A percentile compares a stretch with the other conserved stretches of the same genome.
These are phyloP conservation scores for Teinopalpus imperialis DNA, from an alignment of 2,888 invertebrate genomes.

Conservation along the genomic window DNA sequence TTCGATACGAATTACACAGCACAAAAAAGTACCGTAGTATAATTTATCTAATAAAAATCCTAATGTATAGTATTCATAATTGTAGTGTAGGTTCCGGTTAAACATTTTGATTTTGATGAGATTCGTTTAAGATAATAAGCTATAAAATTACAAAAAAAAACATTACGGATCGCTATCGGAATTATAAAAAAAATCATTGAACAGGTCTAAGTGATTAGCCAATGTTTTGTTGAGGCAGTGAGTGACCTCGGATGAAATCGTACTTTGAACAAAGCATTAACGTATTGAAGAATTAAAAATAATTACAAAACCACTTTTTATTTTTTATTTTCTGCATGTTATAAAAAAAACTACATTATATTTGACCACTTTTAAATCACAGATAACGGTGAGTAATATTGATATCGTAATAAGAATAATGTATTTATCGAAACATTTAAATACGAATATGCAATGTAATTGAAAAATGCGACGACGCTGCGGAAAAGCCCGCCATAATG, in stretches of 20 bases:
- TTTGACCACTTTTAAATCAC: too few relatives aligned
- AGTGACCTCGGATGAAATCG: conserved; percentile 67
- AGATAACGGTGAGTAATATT: too few relatives aligned
- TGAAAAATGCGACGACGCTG: conserved; percentile 28
- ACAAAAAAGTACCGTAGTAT: too few relatives aligned
- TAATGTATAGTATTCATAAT: background rate
- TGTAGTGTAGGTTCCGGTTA: too few relatives aligned
- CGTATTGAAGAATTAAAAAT: conserved; percentile 28
- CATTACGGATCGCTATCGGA: conserved; percentile 9
- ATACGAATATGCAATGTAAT: background rate
- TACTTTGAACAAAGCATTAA: conserved; percentile 62
- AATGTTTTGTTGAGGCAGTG: conserved; percentile 61
- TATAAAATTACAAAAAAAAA: background rate
- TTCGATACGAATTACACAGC: too few relatives aligned
- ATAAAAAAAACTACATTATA: too few relatives aligned
- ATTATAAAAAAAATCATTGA: conserved; percentile 43
- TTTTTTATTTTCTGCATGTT: too few relatives aligned
- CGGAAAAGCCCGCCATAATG: conserved; percentile 64
- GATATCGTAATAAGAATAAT: too few relatives aligned
- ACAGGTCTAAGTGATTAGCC: conserved; percentile 58
- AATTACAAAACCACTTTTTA: conserved; percentile 29
- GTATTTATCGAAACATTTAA: background rate
- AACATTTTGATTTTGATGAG: too few relatives aligned
- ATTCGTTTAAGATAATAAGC: background rate
- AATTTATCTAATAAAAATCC: too few relatives aligned